Evolutionary conservation across 1,140 invertebrate genomes (phyloP).

Genomic region (Amyelois transitella): DNA sequence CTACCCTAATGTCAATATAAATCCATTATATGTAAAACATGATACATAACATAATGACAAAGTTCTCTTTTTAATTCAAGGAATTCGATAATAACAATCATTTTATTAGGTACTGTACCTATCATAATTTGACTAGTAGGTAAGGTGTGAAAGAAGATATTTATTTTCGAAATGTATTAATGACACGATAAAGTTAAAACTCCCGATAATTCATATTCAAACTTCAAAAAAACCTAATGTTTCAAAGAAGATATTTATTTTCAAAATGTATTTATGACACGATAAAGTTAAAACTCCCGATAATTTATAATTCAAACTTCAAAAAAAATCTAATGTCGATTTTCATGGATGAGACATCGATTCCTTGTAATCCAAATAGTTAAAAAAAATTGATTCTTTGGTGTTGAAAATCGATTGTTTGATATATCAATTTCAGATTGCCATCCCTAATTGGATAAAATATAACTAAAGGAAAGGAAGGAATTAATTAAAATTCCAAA

Average conservation of each 20-base stretch:
- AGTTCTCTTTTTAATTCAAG: too few relatives aligned
- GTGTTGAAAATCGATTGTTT: background rate
- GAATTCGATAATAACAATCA: too few relatives aligned
- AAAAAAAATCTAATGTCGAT: background rate
- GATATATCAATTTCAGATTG: too few relatives aligned
- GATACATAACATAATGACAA: too few relatives aligned
- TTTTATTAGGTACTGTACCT: too few relatives aligned
- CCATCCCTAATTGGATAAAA: too few relatives aligned
- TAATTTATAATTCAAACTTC: background rate
- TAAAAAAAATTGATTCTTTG: background rate
- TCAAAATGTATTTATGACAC: background rate
- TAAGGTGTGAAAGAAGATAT: background rate
- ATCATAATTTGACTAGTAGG: too few relatives aligned
- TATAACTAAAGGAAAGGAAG: too few relatives aligned
- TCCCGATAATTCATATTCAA: background rate
- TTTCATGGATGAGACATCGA: background rate
- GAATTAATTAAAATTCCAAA: too few relatives aligned
- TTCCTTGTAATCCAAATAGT: background rate
- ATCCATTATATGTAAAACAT: too few relatives aligned
- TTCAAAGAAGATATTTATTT: background rate
- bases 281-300: background rate
- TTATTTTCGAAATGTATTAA: background rate
- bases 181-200: background rate
- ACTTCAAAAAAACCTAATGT: background rate
- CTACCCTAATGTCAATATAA: too few relatives aligned